Base-by-base conservation (phyloP, 2,113 vertebrate species). In the Tympanuchus pallidicinctus region DNA sequence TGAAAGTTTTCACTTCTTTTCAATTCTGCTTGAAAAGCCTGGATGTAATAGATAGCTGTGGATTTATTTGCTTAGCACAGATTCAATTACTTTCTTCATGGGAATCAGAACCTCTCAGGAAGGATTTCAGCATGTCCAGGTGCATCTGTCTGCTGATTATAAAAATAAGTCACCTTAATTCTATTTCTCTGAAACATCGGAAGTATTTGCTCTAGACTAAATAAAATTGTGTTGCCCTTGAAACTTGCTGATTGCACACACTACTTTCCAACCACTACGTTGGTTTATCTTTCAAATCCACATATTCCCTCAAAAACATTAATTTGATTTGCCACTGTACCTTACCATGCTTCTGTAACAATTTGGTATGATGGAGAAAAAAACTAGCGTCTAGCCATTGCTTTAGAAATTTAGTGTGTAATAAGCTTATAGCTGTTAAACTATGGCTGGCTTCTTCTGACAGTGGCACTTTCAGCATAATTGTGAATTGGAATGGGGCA, bases 331-430 rank as follows among this genome's bases (percentile, higher is more conserved):
- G 47, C 88, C 64, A 48, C 69, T 90, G 48, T 95, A 72, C 70
- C 82, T 93, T 88, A 80, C 25, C 43, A 42, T 73, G 47, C 79
- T 92, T 95, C 63, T 87, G 50, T 82, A 93, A 89, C 61, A 91
- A 38, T 94, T 92, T 95, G 84, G 57, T 90, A 60, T 77, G 65
- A 91, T 93, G 48, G 54, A 88, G 60, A 74, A 76, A 95, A 89
- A 76, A 94, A 36, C 56, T 57, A 72, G 48, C 77, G 94, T 93
- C 88, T 92, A 96, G 93, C 43, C 83, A 76, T 66, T 90, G 56
- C 87, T 95, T 91, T 92, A 95, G 87, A 80, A 97, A 97, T 95
- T 91, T 63, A 91, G 72, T 69, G 38, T 20, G 47, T 93, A 88
- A 79, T 88, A 71, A 92, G 25, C 40, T 96, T 81, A 75, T 64